Base-by-base conservation (phyloP, 1,140 invertebrate species). In the Magallana ariakensis region DNA sequence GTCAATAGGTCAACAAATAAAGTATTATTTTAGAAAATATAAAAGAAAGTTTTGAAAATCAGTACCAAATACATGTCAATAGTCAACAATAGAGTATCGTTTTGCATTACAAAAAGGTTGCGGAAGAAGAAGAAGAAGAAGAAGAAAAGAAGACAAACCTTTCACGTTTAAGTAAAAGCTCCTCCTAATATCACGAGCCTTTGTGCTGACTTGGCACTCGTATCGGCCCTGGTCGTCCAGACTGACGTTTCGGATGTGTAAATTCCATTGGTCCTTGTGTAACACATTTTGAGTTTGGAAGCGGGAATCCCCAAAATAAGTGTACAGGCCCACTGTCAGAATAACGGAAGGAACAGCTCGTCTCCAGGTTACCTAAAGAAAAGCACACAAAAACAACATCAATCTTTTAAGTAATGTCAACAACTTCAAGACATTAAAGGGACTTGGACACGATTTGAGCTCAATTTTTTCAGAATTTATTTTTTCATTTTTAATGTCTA, bases 201-300 rank as follows among this genome's bases (percentile, higher is more conserved):
- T 85, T 9, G 97, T 98, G 89, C 97, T 98, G 85, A 98, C 97
- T 96, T 98, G 97, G 94, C 98, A 98, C 93, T 98, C 97, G 95
- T 98, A 99, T 58, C 97, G 96, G 0, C 98, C 98, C 1, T 96
- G 97, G 93, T 99, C 98, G 56, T 97, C 95, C 89, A 96, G 96
- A 94, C 98, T 97, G 4, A 98, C 97, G 93, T 97, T 98, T 90
- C 97, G 96, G 89, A 99, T 97, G 95, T 97, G 96, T 87, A 99
- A 96, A 93, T 97, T 97, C 98, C 98, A 98, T 93, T 98, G 97
- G 91, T 98, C 97, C 90, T 97, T 97, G 15, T 96, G 96, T 88
- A 98, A 97, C 0, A 97, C 96, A 94, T 98, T 97, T 54, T 89
- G 85, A 10, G 89, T 86, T 9, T 87, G 75, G 80, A 91, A 89